phyloP scores from a whole-genome alignment of 2,113 vertebrate species.

The Rhombomys opimus region DNA sequence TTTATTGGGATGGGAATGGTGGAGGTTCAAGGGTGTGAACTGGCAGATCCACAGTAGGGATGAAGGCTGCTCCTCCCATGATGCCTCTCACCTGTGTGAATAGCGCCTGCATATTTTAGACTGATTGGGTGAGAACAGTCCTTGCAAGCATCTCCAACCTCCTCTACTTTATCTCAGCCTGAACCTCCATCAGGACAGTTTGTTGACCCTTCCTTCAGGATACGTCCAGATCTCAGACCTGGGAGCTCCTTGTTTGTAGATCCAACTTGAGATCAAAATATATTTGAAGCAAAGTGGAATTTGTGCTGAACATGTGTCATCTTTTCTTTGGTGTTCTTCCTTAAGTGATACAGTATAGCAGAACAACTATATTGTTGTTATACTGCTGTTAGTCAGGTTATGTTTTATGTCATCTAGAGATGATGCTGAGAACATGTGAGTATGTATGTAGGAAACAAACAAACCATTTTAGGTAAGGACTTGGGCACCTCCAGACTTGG shows the following conservation, averaged over 20 bases:
- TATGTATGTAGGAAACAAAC: too few species aligned
- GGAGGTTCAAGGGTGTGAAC: not conserved
- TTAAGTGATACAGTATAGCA: not conserved
- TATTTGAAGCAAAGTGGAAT: not conserved
- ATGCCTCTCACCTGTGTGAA: not conserved
- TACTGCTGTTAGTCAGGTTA: too few species aligned
- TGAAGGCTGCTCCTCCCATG: not conserved
- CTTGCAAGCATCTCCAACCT: not conserved
- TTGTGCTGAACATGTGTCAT: not conserved
- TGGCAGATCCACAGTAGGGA: not conserved
- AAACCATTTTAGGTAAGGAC: not conserved
- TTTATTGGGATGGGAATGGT: not conserved
- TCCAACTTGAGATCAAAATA: not conserved
- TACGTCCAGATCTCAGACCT: not conserved
- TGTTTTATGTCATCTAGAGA: not conserved
- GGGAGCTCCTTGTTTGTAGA: not conserved
- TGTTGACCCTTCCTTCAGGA: not conserved
- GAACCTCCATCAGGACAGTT: not conserved
- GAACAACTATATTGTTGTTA: not conserved
- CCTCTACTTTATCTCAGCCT: not conserved
- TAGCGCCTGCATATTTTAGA: not conserved
- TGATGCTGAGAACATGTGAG: not conserved
- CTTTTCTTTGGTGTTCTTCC: not conserved
- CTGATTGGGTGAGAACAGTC: not conserved
- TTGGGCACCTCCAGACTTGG: not conserved